These are phyloP conservation scores for Creontiades dilutus DNA, from an alignment of 2,888 invertebrate genomes.

Conservation along the genomic window DNA sequence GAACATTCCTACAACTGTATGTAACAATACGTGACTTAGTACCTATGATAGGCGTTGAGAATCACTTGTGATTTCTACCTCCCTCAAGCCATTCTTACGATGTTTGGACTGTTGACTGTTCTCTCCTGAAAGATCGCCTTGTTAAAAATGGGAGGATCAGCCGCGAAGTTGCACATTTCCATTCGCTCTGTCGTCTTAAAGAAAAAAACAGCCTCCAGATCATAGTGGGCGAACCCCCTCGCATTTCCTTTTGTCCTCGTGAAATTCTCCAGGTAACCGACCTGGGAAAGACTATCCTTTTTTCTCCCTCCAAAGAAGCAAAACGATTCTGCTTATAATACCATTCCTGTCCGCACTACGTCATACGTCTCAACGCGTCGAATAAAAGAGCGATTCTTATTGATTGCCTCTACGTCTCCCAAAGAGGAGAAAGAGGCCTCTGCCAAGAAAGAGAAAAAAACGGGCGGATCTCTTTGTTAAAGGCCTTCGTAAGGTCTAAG, in stretches of 20 bases:
- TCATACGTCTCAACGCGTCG: conserved; percentile 67
- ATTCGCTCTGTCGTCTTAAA: not conserved
- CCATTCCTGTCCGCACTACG: conserved; percentile 67
- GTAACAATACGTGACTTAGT: too few species aligned
- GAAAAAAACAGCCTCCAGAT: not conserved
- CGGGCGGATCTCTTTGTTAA: conserved; percentile 55
- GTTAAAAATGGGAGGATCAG: conserved; percentile 9
- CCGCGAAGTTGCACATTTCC: conserved; percentile 45
- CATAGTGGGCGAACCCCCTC: not conserved
- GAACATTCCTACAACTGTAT: too few species aligned
- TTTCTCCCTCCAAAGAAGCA: conserved; percentile 24
- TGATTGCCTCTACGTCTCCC: conserved; percentile 56
- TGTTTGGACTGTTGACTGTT: too few species aligned
- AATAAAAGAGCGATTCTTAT: conserved; percentile 61
- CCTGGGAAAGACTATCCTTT: conserved; percentile 24
- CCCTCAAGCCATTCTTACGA: too few species aligned
- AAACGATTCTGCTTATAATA: conserved; percentile 52
- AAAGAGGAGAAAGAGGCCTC: conserved; percentile 31
- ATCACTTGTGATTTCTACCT: too few species aligned
- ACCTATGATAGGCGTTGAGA: too few species aligned
- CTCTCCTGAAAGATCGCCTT: not conserved
- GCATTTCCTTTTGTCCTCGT: conserved; percentile 2
- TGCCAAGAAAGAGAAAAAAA: conserved; percentile 36
- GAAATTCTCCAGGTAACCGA: conserved; percentile 57
- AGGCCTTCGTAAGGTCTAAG: not conserved